Evolutionary conservation across 1,140 invertebrate genomes (phyloP).

Genomic region (Drosophila athabasca): DNA sequence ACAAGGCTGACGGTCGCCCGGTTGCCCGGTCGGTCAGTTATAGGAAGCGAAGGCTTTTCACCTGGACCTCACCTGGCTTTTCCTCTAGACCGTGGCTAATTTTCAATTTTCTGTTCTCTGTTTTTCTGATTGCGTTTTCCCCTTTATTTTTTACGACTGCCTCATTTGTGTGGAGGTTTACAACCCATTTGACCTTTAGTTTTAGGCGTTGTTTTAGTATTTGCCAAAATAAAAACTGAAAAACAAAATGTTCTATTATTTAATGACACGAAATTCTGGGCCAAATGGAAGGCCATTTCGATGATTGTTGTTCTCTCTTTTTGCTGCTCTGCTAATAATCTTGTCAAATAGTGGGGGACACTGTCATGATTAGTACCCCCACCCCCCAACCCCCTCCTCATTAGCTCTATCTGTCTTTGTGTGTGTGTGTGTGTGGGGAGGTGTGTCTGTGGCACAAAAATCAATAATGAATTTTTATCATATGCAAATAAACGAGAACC

Average conservation of each 20-base stretch:
- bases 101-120: too few species aligned
- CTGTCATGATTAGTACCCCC: constrained; percentile 21
- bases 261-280: too few species aligned
- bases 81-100: not conserved
- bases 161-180: constrained; percentile 65
- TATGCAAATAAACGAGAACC: constrained; percentile 67
- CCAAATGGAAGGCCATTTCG: constrained; percentile 23
- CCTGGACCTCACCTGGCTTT: constrained; percentile 26
- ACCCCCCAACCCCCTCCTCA: constrained; percentile 6
- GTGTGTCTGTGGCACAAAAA: constrained; percentile 52
- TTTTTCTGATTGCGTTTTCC: not conserved
- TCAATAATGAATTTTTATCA: constrained; percentile 70
- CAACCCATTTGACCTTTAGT: constrained; percentile 71
- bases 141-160: constrained; percentile 47
- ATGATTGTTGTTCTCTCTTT: not conserved
- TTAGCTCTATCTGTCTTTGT: not conserved
- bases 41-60: constrained; percentile 48
- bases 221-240: constrained; percentile 1
- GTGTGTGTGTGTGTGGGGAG: constrained; percentile 1
- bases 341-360: constrained; percentile 24
- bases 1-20: constrained; percentile 17
- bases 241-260: constrained; percentile 24
- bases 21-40: too few species aligned
- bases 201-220: constrained; percentile 8
- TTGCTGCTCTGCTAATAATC: constrained; percentile 30